Evolutionary conservation across 2,797 vertebrate species (phyloP).

Genomic region (Cirrhinus mrigala): DNA sequence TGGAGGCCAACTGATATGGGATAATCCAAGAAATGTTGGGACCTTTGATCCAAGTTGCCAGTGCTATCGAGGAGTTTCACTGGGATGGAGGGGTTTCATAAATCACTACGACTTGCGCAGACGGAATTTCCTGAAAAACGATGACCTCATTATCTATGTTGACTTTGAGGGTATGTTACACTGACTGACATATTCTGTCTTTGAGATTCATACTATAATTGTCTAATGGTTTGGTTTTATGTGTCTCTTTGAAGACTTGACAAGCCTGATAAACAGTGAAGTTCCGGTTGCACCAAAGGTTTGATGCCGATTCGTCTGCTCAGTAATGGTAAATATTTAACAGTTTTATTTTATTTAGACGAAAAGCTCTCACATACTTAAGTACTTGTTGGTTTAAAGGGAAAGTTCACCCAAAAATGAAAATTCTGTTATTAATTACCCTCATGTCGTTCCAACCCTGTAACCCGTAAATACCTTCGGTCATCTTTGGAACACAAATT

Average conservation of each 20-base stretch:
- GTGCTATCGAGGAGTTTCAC: constrained; percentile 64
- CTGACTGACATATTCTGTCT: neutral
- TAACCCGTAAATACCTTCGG: too few species aligned
- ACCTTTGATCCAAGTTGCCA: constrained; percentile 63
- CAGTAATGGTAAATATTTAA: neutral
- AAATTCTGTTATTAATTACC: too few species aligned
- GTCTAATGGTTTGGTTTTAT: neutral
- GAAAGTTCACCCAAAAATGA: too few species aligned
- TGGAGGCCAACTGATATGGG: constrained; percentile 73
- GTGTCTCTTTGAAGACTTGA: constrained; percentile 58
- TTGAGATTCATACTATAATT: neutral
- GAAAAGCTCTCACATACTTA: too few species aligned
- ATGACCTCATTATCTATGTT: constrained; percentile 82
- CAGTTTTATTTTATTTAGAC: too few species aligned
- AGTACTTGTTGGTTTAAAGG: too few species aligned
- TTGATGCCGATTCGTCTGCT: constrained; percentile 7
- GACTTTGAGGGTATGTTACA: constrained; percentile 80
- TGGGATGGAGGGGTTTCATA: constrained; percentile 75
- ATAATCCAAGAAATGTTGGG: constrained; percentile 76
- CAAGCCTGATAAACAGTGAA: constrained; percentile 62
- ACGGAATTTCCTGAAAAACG: constrained; percentile 81
- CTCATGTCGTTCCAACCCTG: too few species aligned
- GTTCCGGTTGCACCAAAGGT: constrained; percentile 52
- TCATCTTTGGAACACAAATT: too few species aligned
- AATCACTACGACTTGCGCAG: constrained; percentile 75